Conservation (phyloP, 2,888 invertebrate species). For the Fragum whitleyi region DNA sequence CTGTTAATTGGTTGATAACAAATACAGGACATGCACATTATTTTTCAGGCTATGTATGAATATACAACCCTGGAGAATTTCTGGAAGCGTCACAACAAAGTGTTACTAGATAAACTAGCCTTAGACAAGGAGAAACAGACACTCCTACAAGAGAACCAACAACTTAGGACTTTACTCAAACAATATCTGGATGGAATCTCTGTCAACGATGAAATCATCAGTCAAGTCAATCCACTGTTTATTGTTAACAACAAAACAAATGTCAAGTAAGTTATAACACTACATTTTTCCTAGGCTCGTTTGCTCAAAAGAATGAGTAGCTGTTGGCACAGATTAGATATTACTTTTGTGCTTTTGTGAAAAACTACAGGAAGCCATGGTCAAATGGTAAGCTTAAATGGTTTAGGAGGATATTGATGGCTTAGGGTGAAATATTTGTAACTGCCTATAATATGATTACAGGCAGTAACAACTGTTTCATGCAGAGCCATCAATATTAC, state of each 20-base stretch:
- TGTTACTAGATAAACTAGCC: conserved; percentile 87
- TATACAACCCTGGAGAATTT: conserved; percentile 88
- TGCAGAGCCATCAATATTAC: too few species aligned
- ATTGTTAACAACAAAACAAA: conserved; percentile 85
- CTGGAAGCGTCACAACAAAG: conserved; percentile 88
- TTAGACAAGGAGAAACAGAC: conserved; percentile 85
- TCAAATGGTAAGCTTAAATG: too few species aligned
- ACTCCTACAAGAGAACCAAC: conserved; percentile 88
- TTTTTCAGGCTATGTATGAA: conserved; percentile 82
- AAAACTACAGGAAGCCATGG: too few species aligned
- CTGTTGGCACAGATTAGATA: too few species aligned
- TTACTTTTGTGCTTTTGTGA: too few species aligned
- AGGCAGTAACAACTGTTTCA: too few species aligned
- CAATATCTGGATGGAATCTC: conserved; percentile 86
- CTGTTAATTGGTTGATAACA: too few species aligned
- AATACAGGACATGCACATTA: too few species aligned
- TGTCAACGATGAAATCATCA: conserved; percentile 85
- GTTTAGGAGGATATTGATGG: too few species aligned
- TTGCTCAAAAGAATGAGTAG: not conserved
- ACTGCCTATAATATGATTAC: too few species aligned
- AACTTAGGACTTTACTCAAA: conserved; percentile 84
- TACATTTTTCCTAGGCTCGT: not conserved
- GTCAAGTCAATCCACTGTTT: conserved; percentile 84
- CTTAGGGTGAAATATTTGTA: too few species aligned
- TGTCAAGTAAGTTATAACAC: conserved; percentile 80